These are phyloP conservation scores for Raja brachyura DNA, from an alignment of 2,113 vertebrate species.

Conservation along the genomic window DNA sequence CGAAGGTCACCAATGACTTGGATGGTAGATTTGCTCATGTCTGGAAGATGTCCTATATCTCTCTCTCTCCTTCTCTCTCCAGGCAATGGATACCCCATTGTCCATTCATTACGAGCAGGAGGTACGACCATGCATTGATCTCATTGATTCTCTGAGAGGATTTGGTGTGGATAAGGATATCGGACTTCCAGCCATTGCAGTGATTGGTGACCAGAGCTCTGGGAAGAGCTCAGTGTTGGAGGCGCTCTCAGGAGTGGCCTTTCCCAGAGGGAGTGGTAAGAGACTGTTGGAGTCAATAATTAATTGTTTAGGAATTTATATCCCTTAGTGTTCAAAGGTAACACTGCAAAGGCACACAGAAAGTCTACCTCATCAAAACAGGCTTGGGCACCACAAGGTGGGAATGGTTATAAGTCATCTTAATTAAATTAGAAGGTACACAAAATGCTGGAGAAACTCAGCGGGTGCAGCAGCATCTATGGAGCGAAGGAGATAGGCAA, in stretches of 20 bases:
- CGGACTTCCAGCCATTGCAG: conserved; percentile 59
- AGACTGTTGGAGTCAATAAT: background rate
- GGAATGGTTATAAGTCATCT: too few relatives aligned
- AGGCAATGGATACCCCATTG: conserved; percentile 44
- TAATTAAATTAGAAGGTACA: too few relatives aligned
- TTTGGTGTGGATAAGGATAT: conserved; percentile 62
- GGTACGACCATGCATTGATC: conserved; percentile 61
- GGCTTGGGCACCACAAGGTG: too few relatives aligned
- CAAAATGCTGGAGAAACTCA: too few relatives aligned
- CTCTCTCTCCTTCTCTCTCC: background rate
- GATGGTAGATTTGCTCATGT: too few relatives aligned
- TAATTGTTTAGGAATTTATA: background rate
- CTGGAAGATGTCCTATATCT: background rate
- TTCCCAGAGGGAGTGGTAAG: conserved; percentile 50
- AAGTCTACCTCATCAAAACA: too few relatives aligned
- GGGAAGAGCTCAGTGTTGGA: conserved; percentile 53
- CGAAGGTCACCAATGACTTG: too few relatives aligned
- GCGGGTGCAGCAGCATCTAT: too few relatives aligned
- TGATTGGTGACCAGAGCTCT: conserved; percentile 57
- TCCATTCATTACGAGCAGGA: conserved; percentile 57
- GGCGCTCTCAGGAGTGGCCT: conserved; percentile 49
- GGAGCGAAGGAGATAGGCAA: too few relatives aligned
- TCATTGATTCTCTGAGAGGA: conserved; percentile 58
- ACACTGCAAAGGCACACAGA: too few relatives aligned
- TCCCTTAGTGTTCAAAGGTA: too few relatives aligned